Evolutionary conservation across 2,113 vertebrate species (phyloP), one percentile per base, ranked within the genome.

Genomic region (Alethe castanea): DNA sequence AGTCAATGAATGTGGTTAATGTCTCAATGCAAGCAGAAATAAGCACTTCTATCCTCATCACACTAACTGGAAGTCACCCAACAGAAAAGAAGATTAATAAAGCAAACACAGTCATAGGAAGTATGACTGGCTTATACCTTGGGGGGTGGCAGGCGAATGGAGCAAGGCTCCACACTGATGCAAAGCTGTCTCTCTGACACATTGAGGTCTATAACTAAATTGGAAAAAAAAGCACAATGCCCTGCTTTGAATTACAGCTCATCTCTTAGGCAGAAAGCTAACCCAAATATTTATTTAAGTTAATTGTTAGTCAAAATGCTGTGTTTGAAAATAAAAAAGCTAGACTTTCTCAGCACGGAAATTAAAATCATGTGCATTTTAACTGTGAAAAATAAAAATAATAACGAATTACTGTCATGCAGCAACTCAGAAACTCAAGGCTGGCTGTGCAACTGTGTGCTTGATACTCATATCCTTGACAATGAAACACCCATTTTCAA

Each of bases 181-280:
- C 98, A 99, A 92, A 99, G 94, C 52, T 98, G 98, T 18, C 95
- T 98, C 73, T 99, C 98, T 48, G 96, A 98, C 93, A 98, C 97
- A 90, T 77, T 98, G 90, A 99, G 86, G 94, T 98, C 97, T 94
- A 99, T 14, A 78, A 97, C 99, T 99, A 97, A 91, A 97, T 96
- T 44, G 12, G 78, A 89, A 92, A 22, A 77, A 24, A 80, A 91
- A 69, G 82, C 14, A 57, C n/a, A 62, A 71, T 47, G 22, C 8
- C 16, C 29, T 65, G 23, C 69, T 73, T 62, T 78, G 11, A 95
- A 76, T 65, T 52, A 35, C 12, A 56, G 26, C 29, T 67, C 38
- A 66, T 38, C 24, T 82, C 8, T 85, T 72, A 77, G 67, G 20
- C 13, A 69, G 36, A 89, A 78, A 90, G 36, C 12, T 44, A 91